Conservation (phyloP, 1,140 invertebrate genomes). For the Drosophila ogumai region DNA sequence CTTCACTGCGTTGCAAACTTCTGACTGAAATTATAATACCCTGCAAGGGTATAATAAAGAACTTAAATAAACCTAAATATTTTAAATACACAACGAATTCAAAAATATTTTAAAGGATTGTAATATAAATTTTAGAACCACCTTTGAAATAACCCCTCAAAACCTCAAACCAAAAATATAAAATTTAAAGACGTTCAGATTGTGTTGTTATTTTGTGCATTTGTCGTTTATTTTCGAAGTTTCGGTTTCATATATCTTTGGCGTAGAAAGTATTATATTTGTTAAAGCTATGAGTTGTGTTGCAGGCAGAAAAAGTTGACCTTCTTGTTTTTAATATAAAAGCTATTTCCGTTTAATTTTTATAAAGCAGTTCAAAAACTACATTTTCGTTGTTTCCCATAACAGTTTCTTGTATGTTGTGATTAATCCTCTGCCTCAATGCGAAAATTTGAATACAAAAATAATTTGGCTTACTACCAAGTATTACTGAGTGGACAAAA, state of each 20-base stretch:
- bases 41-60: too few relatives aligned
- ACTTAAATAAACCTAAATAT: too few relatives aligned
- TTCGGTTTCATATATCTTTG: conserved; percentile 50
- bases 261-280: conserved; percentile 49
- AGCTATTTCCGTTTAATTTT: conserved; percentile 40
- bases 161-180: too few relatives aligned
- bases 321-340: conserved; percentile 30
- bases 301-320: conserved; percentile 38
- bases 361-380: conserved; percentile 46
- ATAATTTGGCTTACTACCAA: conserved; percentile 40
- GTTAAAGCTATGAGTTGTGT: conserved; percentile 49
- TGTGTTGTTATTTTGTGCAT: conserved; percentile 36
- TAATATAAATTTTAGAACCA: neutral
- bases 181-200: neutral
- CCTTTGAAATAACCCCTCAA: too few relatives aligned
- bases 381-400: conserved; percentile 38
- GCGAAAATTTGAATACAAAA: conserved; percentile 48
- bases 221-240: conserved; percentile 51
- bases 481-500: conserved; percentile 33
- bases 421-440: conserved; percentile 34
- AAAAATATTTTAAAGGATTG: too few relatives aligned
- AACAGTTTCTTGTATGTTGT: conserved; percentile 25
- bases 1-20: too few relatives aligned
- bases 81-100: too few relatives aligned
- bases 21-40: too few relatives aligned